phyloP scores from a whole-genome alignment of 2,113 vertebrate species.

The Prionailurus bengalensis region DNA sequence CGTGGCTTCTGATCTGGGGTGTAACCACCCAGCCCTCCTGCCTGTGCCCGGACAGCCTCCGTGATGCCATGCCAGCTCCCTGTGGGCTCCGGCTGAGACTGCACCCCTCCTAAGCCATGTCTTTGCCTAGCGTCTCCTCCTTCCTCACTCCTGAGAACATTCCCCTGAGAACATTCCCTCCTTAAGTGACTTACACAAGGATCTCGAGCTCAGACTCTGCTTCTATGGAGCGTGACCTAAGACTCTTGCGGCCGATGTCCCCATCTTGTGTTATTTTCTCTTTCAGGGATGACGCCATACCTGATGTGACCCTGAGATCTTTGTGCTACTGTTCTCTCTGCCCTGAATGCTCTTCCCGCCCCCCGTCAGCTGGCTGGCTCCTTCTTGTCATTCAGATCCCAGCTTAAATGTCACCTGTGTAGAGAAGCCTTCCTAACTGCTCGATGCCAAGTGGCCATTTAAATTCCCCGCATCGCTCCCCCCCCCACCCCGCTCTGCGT shows the following conservation, averaged over 20 bases:
- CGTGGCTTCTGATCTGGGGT: rapidly evolving
- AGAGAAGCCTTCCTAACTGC: background rate
- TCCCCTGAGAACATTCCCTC: background rate
- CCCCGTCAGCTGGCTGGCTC: background rate
- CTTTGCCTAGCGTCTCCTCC: background rate
- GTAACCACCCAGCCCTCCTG: no score
- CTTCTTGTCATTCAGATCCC: conserved; percentile 12
- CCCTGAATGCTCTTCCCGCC: background rate
- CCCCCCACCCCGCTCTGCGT: rapidly evolving
- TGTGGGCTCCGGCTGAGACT: rapidly evolving
- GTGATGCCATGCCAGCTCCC: background rate
- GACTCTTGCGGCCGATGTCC: background rate
- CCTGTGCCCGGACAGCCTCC: background rate
- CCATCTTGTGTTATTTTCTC: no score
- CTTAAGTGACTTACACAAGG: background rate
- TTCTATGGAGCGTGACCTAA: background rate
- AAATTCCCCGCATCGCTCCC: background rate
- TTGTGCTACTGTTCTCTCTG: background rate
- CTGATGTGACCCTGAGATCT: background rate
- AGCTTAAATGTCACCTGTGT: background rate
- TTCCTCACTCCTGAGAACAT: background rate
- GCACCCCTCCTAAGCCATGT: no score
- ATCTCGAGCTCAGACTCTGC: background rate
- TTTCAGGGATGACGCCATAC: background rate
- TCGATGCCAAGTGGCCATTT: background rate